Evolutionary conservation across 2,113 vertebrate genomes (phyloP), one percentile per base, ranked within the genome.

Genomic region (Lophochroa leadbeateri): DNA sequence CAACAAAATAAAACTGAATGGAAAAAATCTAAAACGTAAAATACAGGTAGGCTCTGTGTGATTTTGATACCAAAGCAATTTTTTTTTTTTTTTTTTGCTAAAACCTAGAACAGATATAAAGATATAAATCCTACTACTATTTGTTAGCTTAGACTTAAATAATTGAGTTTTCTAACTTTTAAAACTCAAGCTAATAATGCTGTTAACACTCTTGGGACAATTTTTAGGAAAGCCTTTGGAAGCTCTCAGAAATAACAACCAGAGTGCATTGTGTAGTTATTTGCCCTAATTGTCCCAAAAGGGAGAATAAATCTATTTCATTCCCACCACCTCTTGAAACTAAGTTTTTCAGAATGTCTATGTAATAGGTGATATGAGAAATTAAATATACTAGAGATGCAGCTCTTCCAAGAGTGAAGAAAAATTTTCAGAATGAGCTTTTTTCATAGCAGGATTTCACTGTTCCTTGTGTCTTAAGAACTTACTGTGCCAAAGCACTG

Each of bases 201-300:
- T 95, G 23, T 81, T 79, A 78, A 52, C 47, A 90, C 9, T 82
- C 31, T 63, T 31, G 31, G 37, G 35, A 86, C 70, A 37, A 71
- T 72, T 88, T 69, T 60, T 97, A 91, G 72, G 75, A 83, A 96
- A 88, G 76, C 35, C 37, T 88, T 81, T 82, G 72, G 86, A 90
- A 95, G 94, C 75, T 78, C 61, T 63, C 9, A 74, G 70, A 94
- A 92, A 94, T 89, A 94, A 90, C 92, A 95, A 83, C 43, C 21
- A 92, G 24, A 92, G 93, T 82, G 46, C 58, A 52, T 43, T 7
- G 17, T 37, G 44, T 88, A 90, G 33, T 96, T 87, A 88, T 85
- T 95, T 97, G 41, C 39, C 37, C 49, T 53, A 61, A 39, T 67
- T 90, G 21, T 90, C 24, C 8, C 10, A 47, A n/a, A 55, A 53